phyloP scores from a whole-genome alignment of 2,113 vertebrate species.

The Salminus brasiliensis region DNA sequence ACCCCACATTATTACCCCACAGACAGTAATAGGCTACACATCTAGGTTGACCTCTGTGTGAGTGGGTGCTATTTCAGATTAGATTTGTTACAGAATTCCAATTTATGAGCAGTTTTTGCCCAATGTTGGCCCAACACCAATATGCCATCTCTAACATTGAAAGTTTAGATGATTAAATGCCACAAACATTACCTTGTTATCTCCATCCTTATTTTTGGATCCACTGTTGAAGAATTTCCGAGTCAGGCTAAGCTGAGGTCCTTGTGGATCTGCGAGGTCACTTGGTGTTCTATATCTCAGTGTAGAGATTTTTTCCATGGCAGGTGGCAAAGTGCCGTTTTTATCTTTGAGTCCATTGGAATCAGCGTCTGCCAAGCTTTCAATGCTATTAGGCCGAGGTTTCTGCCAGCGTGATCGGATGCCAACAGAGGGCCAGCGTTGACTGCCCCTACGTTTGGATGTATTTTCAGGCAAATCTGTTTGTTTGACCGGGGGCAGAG shows the following conservation, averaged over 20 bases:
- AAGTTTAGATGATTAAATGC: not conserved
- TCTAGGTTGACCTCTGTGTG: no score
- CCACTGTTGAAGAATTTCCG: constrained; percentile 42
- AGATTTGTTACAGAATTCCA: no score
- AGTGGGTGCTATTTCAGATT: no score
- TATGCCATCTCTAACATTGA: no score
- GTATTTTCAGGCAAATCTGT: constrained; percentile 26
- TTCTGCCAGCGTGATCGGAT: constrained; percentile 54
- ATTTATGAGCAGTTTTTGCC: no score
- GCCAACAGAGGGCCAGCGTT: constrained; percentile 45
- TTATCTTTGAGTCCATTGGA: constrained; percentile 64
- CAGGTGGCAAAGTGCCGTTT: constrained; percentile 80
- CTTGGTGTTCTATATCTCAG: constrained; percentile 83
- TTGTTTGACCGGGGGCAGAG: constrained; percentile 5
- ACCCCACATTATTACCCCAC: no score
- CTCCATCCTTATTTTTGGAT: constrained; percentile 42
- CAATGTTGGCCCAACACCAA: no score
- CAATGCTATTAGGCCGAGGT: constrained; percentile 42
- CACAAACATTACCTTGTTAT: constrained; percentile 43
- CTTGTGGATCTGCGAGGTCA: constrained; percentile 72
- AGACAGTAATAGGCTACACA: no score
- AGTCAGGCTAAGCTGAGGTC: constrained; percentile 29
- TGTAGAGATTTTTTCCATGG: constrained; percentile 87
- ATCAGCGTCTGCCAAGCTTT: constrained; percentile 43
- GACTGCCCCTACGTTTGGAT: constrained; percentile 44